phyloP scores from a whole-genome alignment of 1,140 invertebrate species.

The Triops cancriformis region DNA sequence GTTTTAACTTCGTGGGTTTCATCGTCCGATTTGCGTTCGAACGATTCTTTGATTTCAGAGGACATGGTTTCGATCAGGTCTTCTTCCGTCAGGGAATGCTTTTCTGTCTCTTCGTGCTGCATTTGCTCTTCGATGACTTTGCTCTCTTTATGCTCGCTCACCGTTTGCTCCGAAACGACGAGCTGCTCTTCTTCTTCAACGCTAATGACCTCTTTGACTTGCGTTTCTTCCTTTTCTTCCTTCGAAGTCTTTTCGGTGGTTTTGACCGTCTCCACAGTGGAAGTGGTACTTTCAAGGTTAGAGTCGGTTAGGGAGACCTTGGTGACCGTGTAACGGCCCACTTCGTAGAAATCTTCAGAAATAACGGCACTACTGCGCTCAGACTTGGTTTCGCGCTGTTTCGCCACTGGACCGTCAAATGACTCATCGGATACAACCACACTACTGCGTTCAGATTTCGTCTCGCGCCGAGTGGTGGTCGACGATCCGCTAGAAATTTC shows the following conservation, averaged over 20 bases:
- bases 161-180: constrained; percentile 35
- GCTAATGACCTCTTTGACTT: constrained; percentile 21
- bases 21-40: constrained; percentile 11
- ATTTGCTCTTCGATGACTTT: constrained; percentile 29
- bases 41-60: not conserved
- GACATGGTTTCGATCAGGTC: not conserved
- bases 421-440: constrained; percentile 23
- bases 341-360: constrained; percentile 26
- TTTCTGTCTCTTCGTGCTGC: constrained; percentile 25
- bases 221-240: constrained; percentile 15
- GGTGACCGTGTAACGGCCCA: constrained; percentile 25
- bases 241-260: constrained; percentile 20
- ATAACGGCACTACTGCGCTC: constrained; percentile 25
- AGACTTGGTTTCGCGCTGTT: constrained; percentile 25
- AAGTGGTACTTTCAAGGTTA: constrained; percentile 17
- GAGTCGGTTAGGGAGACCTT: constrained; percentile 26
- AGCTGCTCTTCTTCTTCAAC: constrained; percentile 26
- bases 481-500: constrained; percentile 32
- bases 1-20: constrained; percentile 12
- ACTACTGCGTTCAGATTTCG: constrained; percentile 25
- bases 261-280: constrained; percentile 22
- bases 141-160: constrained; percentile 36
- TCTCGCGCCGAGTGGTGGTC: constrained; percentile 20
- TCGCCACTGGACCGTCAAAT: not conserved
- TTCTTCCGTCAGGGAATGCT: constrained; percentile 24